Evolutionary conservation across 1,140 invertebrate species (phyloP), one percentile per base, ranked within the genome.

Genomic region (Heliconius himera): DNA sequence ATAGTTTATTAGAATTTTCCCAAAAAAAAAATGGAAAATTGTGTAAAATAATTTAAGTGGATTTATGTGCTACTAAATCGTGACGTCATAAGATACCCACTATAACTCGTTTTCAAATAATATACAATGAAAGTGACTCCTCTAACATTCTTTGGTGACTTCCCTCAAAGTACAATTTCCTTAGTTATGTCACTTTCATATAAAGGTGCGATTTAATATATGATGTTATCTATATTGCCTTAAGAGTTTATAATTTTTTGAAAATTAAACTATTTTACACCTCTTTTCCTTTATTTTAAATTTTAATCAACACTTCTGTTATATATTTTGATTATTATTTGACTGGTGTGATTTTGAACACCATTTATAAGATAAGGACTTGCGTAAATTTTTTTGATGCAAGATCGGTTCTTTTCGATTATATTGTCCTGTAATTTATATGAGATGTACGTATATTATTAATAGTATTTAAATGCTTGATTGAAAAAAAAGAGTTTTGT

Each of bases 401-500:
- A 71, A n/a, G 2, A 54, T n/a, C 6, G 20, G 51, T 54, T 5
- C 16, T n/a, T n/a, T 54, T 54, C 8, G 4, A 54, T 54, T n/a
- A 54, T 54, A 20, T 54, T 54, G 18, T 54, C 18, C 51, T n/a
- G 51, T 54, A 54, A 54, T 54, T 54, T 54, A 54, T 54, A n/a
- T 54, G 20, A 54, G 41, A 46, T 46, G 41, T 46, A 46, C 16
- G 41, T 46, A 16, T 46, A 46, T 46, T 56, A 56, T 56, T 56
- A n/a, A 56, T 66, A 66, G 3, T 66, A 66, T 66, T 66, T 66
- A 66, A 66, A 26, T 16, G 13, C 3, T 66, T 66, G 22, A 66
- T 73, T 46, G 33, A 72, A 41, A 72, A 22, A 73, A 41, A 49
- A 26, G 49, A 49, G 41, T 73, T 73, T 73, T 22, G 22, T 46